Conservation (phyloP, 1,140 invertebrate species). For the Drosophila neocordata region DNA sequence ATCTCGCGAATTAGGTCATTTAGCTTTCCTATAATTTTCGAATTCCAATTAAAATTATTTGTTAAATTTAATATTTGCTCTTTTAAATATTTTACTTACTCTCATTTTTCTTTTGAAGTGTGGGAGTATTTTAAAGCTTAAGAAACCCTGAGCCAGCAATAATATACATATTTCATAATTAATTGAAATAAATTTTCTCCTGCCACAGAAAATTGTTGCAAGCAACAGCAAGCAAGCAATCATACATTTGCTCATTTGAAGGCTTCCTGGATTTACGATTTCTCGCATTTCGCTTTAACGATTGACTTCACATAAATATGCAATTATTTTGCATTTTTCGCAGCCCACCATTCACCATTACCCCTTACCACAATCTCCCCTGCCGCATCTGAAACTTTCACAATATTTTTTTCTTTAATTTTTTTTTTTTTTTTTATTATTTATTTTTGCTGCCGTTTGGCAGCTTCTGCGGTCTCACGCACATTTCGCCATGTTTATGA, state of each 20-base stretch:
- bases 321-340: conserved; percentile 77
- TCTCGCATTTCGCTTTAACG: conserved; percentile 52
- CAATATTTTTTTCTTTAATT: conserved; percentile 51
- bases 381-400: conserved; percentile 1
- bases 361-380: neutral
- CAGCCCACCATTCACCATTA: neutral
- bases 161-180: conserved; percentile 19
- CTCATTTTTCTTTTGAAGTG: neutral
- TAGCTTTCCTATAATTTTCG: too few species aligned
- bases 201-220: neutral
- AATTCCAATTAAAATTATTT: too few species aligned
- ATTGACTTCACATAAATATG: conserved; percentile 70
- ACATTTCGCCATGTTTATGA: conserved; percentile 71
- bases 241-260: conserved; percentile 16
- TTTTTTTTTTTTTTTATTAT: conserved; percentile 8
- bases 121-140: neutral
- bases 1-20: too few species aligned
- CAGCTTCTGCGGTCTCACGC: conserved; percentile 44
- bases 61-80: too few species aligned
- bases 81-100: neutral
- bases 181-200: conserved; percentile 49
- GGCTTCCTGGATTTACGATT: conserved; percentile 23
- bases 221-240: neutral
- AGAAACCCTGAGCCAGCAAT: neutral
- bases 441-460: conserved; percentile 24